Evolutionary conservation across 2,888 invertebrate genomes (phyloP).

Genomic region (Boloria selene): DNA sequence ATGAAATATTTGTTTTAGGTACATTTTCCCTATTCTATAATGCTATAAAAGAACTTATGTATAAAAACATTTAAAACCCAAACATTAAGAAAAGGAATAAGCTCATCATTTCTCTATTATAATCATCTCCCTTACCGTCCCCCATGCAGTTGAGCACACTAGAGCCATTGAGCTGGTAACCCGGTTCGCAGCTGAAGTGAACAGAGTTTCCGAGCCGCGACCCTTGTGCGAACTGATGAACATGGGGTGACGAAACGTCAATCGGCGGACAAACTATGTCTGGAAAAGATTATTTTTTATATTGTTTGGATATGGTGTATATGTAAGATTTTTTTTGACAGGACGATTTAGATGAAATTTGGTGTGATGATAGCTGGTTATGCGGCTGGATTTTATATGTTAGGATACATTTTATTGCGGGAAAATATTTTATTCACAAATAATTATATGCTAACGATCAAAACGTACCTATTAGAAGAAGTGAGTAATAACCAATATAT

Average conservation of each 20-base stretch:
- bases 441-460: neutral
- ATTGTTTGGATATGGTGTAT: too few species aligned
- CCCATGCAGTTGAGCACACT: constrained; percentile 91
- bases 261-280: constrained; percentile 85
- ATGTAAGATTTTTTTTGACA: too few species aligned
- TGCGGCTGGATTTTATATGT: too few species aligned
- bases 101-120: too few species aligned
- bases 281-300: constrained; percentile 47
- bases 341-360: too few species aligned
- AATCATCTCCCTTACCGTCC: constrained; percentile 84
- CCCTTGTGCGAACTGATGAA: constrained; percentile 89
- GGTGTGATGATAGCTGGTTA: too few species aligned
- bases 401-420: neutral
- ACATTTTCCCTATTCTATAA: too few species aligned
- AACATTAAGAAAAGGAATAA: neutral
- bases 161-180: constrained; percentile 89
- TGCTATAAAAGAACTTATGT: too few species aligned
- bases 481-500: too few species aligned
- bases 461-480: too few species aligned
- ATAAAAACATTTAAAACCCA: constrained; percentile 1
- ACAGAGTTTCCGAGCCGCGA: constrained; percentile 88
- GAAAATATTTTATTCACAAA: neutral
- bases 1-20: too few species aligned
- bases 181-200: constrained; percentile 90
- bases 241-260: constrained; percentile 82